Evolutionary conservation across 2,797 vertebrate genomes (phyloP), one percentile per base, ranked within the genome.

Genomic region (Tachyglossus aculeatus): DNA sequence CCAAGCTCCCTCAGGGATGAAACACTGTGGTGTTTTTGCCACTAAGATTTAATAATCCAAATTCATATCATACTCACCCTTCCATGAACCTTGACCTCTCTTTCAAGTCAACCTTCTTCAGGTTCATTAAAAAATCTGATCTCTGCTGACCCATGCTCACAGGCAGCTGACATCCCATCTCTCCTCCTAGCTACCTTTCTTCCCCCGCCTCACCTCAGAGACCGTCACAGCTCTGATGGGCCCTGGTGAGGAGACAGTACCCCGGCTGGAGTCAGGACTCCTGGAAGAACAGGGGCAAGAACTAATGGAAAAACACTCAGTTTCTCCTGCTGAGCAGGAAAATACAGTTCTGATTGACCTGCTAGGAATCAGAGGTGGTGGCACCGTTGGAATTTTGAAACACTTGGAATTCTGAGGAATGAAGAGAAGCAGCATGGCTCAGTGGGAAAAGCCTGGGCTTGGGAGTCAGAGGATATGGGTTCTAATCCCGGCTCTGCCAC

Each of bases 61-160:
- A 54, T 9, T 1, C 59, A 38, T 45, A 75, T 74, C 61, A 43
- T 51, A 13, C 50, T 79, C 52, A 12, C 78, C 76, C 53, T 80
- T 64, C 65, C 32, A 52, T 67, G 85, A 86, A 80, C 78, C 33
- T 60, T 21, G 56, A 75, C 71, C 85, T 81, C 57, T 55, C 62
- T 79, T 73, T 83, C 71, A 75, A 77, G 65, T 60, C 58, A 45
- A 67, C 64, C 68, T 78, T 56, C 59, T 78, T 53, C 58, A 27
- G 53, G 73, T 76, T 85, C 85, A 83, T 87, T 80, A 85, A 83
- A 85, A 83, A 66, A 61, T 71, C 36, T 14, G 62, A 66, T 63
- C 62, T 75, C 43, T 71, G 74, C 56, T 77, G 52, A 40, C 61
- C 22, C 37, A 32, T 67, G 38, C 24, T 71, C 58, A 51, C 2